These are phyloP conservation scores for Antheraea mylitta DNA, from an alignment of 1,140 invertebrate genomes.

Conservation along the genomic window DNA sequence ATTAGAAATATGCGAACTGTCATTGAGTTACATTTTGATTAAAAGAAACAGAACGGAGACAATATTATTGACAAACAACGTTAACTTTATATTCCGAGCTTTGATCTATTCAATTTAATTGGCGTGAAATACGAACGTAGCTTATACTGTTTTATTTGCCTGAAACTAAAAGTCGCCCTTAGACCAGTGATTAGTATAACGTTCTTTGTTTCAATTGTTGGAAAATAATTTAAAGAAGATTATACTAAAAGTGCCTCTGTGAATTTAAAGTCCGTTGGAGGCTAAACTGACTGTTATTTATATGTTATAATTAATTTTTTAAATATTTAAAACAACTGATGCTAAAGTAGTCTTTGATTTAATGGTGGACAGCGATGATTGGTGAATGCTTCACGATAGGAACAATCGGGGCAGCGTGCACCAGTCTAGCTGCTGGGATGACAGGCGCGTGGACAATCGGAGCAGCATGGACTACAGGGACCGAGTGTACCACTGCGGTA, in stretches of 20 bases:
- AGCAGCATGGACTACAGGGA: conserved; percentile 37
- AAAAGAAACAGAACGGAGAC: background rate
- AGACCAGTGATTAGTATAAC: background rate
- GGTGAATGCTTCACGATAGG: conserved; percentile 44
- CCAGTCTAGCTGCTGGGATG: conserved; percentile 40
- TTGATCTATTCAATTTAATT: conserved; percentile 5
- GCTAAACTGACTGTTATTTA: background rate
- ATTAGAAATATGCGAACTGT: background rate
- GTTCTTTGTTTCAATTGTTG: background rate
- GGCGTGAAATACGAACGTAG: background rate
- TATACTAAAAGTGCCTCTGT: background rate
- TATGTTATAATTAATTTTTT: background rate
- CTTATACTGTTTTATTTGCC: background rate
- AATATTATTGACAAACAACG: background rate
- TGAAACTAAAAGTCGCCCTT: background rate
- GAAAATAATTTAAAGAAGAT: background rate
- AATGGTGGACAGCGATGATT: conserved; percentile 57
- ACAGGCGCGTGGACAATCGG: conserved; percentile 47
- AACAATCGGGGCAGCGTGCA: conserved; percentile 36
- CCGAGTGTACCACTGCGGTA: conserved; percentile 41
- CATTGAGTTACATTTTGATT: background rate
- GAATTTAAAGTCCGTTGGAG: background rate
- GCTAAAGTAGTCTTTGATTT: background rate
- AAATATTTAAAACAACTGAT: background rate
- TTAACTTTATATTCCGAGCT: background rate